Evolutionary conservation across 1,140 invertebrate species (phyloP).

Genomic region (Lasioglossum baleicum): DNA sequence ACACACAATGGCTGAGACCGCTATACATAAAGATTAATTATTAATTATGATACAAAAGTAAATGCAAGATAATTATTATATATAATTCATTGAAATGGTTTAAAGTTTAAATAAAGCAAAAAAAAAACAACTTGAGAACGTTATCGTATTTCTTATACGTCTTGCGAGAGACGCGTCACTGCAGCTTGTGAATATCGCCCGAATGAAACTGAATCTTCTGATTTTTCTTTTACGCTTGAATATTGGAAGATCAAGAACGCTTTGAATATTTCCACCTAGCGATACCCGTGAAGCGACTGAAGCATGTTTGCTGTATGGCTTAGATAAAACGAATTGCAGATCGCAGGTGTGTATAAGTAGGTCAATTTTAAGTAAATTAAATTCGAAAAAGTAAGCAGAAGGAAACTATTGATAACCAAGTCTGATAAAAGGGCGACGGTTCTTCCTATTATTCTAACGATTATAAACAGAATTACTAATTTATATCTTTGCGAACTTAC

Average conservation of each 20-base stretch:
- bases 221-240: conserved; percentile 49
- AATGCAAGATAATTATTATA: conserved; percentile 73
- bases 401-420: conserved; percentile 63
- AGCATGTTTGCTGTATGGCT: conserved; percentile 51
- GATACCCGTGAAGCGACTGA: conserved; percentile 44
- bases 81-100: conserved; percentile 71
- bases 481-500: conserved; percentile 67
- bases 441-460: conserved; percentile 69
- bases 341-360: conserved; percentile 50
- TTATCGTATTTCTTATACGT: conserved; percentile 62
- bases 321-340: conserved; percentile 53
- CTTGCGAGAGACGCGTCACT: conserved; percentile 48
- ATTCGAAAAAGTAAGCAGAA: conserved; percentile 42
- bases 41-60: conserved; percentile 69
- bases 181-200: conserved; percentile 54
- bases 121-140: conserved; percentile 58
- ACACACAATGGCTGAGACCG: conserved; percentile 61
- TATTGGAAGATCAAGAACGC: conserved; percentile 32
- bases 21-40: conserved; percentile 74
- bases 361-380: conserved; percentile 58
- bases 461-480: conserved; percentile 66
- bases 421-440: conserved; percentile 61
- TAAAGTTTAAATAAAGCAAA: conserved; percentile 71
- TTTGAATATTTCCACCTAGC: conserved; percentile 29
- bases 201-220: conserved; percentile 45